Percentiles rank a stretch among this genome's conserved stretches.
Evolutionary conservation across 2,888 invertebrate species (phyloP).

Genomic region (Zonitis immaculata): DNA sequence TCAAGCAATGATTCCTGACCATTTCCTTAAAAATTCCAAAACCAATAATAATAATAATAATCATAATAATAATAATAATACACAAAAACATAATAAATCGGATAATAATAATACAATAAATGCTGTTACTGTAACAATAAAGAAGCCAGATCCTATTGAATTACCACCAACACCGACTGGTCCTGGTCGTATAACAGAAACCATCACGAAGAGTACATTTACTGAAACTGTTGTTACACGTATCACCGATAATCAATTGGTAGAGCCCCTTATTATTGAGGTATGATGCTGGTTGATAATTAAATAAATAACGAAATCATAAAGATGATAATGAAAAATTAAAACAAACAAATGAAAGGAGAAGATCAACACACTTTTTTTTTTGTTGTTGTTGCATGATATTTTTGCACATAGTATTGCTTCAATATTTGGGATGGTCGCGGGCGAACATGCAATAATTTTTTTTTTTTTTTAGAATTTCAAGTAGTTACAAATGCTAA

Average conservation of each 20-base stretch:
- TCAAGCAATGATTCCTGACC: conserved; percentile 91
- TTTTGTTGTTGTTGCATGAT: too few species aligned
- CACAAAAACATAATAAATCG: not conserved
- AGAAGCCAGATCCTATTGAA: conserved; percentile 64
- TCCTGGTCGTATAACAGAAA: conserved; percentile 86
- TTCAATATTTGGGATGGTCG: conserved; percentile 11
- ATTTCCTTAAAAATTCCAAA: conserved; percentile 61
- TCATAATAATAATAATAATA: conserved; percentile 25
- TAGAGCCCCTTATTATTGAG: conserved; percentile 83
- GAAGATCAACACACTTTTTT: not conserved
- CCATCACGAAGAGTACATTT: conserved; percentile 92
- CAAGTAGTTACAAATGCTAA: not conserved
- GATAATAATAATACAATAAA: conserved; percentile 41
- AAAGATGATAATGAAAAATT: conserved; percentile 6
- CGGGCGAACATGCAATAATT: too few species aligned
- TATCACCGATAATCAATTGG: conserved; percentile 87
- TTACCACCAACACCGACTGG: conserved; percentile 79
- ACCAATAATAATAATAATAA: conserved; percentile 4
- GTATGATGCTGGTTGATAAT: conserved; percentile 58
- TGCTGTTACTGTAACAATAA: conserved; percentile 80
- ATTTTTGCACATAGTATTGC: conserved; percentile 5
- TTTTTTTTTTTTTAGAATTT: not conserved
- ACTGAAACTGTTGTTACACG: conserved; percentile 93
- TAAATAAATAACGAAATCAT: conserved; percentile 16
- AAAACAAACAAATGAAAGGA: too few species aligned